A percentile compares a stretch with the other conserved stretches of the same genome.
Conservation (phyloP, 2,888 invertebrate species). For the Eremobia ochroleuca region DNA sequence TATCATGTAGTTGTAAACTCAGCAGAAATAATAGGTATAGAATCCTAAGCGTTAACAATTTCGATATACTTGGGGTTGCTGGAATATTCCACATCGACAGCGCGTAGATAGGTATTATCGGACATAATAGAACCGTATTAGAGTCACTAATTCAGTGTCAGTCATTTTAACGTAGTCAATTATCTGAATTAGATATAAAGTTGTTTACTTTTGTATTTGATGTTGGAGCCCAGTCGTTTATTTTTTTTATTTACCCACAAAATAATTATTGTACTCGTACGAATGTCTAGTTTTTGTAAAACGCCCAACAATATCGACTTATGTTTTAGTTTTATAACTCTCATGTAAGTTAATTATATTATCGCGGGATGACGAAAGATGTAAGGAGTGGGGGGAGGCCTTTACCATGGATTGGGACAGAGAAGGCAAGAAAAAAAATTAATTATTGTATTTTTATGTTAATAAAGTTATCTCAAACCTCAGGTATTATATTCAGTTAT, state of each 20-base stretch:
- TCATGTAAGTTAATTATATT: too few species aligned
- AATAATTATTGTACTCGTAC: not conserved
- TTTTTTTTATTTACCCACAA: not conserved
- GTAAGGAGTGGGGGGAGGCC: too few species aligned
- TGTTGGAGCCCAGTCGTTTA: not conserved
- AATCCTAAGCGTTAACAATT: slow-evolving; percentile 12
- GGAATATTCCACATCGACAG: slow-evolving; percentile 12
- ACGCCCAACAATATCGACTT: too few species aligned
- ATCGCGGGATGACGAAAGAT: too few species aligned
- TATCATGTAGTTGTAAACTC: not conserved
- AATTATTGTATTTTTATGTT: too few species aligned
- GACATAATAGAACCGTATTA: not conserved
- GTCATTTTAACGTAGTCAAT: not conserved
- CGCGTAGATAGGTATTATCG: too few species aligned
- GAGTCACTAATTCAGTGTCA: not conserved
- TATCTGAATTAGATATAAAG: not conserved
- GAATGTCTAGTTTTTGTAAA: not conserved
- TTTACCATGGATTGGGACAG: too few species aligned
- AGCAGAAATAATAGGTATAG: slow-evolving; percentile 5
- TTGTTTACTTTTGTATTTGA: not conserved
- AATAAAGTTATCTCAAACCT: too few species aligned
- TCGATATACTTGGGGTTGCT: slow-evolving; percentile 21
- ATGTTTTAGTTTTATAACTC: not conserved
- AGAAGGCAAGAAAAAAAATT: too few species aligned
- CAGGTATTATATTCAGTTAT: not conserved